phyloP scores from a whole-genome alignment of 2,113 vertebrate genomes.

The Sinocyclocheilus grahami region DNA sequence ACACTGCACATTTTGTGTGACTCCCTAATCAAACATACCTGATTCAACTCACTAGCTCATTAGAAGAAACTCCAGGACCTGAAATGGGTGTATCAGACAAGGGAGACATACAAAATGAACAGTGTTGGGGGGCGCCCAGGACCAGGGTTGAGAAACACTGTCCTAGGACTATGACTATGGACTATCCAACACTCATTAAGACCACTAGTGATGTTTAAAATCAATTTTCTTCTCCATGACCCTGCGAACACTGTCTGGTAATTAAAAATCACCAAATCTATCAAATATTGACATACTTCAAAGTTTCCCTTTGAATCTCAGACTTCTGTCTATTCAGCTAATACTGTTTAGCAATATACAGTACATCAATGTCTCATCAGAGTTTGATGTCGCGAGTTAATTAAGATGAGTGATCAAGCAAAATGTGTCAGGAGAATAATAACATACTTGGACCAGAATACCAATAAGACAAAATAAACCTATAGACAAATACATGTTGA shows the following conservation, averaged over 20 bases:
- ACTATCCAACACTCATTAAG: neutral
- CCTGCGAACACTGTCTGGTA: neutral
- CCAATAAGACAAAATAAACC: neutral
- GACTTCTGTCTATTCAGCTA: neutral
- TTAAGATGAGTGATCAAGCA: neutral
- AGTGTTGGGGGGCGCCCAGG: too few species aligned
- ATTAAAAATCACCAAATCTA: neutral
- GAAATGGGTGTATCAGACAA: too few species aligned
- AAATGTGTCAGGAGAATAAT: neutral
- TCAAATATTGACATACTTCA: neutral
- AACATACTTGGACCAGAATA: neutral
- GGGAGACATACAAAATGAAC: too few species aligned
- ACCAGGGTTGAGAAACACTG: too few species aligned
- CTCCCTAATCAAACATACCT: too few species aligned
- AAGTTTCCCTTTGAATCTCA: too few species aligned
- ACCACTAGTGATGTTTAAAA: neutral
- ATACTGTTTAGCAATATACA: neutral
- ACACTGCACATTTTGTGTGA: too few species aligned
- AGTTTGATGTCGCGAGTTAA: neutral
- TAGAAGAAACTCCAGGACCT: too few species aligned
- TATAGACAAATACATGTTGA: neutral
- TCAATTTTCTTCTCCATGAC: neutral
- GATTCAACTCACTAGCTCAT: too few species aligned
- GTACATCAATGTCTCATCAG: neutral
- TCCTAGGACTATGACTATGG: too few species aligned